Base-by-base conservation (phyloP, 2,888 invertebrate genomes). In the Eupithecia inturbata region DNA sequence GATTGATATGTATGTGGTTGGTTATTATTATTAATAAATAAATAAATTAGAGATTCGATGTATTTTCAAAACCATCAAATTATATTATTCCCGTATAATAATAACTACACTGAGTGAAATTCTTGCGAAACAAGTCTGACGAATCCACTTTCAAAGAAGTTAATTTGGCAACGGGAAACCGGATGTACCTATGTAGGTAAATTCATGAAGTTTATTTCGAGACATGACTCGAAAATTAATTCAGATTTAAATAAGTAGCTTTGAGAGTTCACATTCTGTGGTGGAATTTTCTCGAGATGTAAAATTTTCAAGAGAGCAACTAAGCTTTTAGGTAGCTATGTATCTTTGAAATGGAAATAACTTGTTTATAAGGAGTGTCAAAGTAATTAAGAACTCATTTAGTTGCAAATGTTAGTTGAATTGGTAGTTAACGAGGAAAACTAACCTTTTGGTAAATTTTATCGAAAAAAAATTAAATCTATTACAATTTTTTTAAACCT, bases 201-300 rank as follows among this genome's bases (percentile, higher is more conserved):
- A 26, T 57, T 57, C 57, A 26, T 26, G 10, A 14, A 57, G 57
- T 57, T 57, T 57, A 57, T 57, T 57, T 26, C 57, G 26, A 26
- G 57, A 57, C 57, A 3, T 53, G 57, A 26, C 57, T 53, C 4
- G 14, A 57, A 14, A 57, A 26, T 57, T 57, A 57, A 57, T 57
- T 57, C 57, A 26, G 57, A 14, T 57, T 26, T 57, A 26, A 57
- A 57, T 57, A 26, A 57, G 22, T 26, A 4, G 57, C 57, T 57
- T 57, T 57, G 57, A 3, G 57, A 57, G 57, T 57, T 57, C 57
- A 57, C 26, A 26, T 57, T 57, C 57, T 53, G 57, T 57, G 57
- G 26, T 57, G 57, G 57, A 57, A 57, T 57, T 26, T 57, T 22
- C 57, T 12, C 53, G 53, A 22, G 3, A 53, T 53, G n/a, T n/a